Percentiles rank a stretch among this genome's conserved stretches.
phyloP scores from a whole-genome alignment of 2,113 vertebrate species.

The Aphelocoma coerulescens region DNA sequence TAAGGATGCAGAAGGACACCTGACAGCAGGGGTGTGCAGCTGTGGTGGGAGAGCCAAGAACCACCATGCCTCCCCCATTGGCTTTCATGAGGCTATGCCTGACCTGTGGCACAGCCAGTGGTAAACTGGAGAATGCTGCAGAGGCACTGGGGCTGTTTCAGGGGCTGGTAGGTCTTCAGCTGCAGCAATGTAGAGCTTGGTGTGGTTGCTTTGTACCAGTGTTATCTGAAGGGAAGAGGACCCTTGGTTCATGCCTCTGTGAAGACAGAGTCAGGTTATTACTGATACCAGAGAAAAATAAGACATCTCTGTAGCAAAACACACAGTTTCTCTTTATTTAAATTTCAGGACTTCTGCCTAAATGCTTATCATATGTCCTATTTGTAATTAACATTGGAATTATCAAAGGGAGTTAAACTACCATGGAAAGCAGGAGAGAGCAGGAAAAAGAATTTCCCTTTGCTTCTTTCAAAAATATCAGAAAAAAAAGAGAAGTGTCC shows the following conservation, averaged over 20 bases:
- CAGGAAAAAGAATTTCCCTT: background rate
- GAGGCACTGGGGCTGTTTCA: background rate
- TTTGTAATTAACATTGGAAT: background rate
- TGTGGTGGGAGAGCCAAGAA: background rate
- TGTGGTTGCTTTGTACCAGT: background rate
- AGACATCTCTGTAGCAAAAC: background rate
- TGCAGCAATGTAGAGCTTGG: background rate
- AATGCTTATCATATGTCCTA: background rate
- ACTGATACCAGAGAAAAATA: background rate
- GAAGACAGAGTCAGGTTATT: background rate
- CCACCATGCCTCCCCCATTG: accelerated
- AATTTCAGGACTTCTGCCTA: background rate
- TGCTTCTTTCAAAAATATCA: background rate
- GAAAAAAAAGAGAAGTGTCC: background rate
- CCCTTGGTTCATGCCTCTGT: background rate
- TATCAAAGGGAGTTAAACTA: background rate
- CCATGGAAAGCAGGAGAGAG: background rate
- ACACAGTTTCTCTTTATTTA: background rate
- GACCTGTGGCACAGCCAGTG: background rate
- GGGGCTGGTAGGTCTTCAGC: background rate
- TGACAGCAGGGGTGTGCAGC: background rate
- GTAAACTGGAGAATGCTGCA: background rate
- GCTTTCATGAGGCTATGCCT: background rate
- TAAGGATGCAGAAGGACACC: background rate
- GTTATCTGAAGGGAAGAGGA: background rate